Evolutionary conservation across 1,140 invertebrate species (phyloP).

Genomic region (Oryctes rhinoceros): DNA sequence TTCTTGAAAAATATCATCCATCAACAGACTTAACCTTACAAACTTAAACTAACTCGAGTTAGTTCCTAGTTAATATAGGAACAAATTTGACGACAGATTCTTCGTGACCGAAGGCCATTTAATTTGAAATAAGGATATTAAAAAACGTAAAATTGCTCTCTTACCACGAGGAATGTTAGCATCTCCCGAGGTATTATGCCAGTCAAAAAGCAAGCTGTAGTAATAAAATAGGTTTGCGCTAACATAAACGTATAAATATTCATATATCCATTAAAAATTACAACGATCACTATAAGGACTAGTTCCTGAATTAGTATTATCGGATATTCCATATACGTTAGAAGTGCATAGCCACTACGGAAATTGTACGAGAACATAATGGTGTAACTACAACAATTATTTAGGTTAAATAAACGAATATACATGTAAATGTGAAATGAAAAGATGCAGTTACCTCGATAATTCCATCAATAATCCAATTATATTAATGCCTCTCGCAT

Average conservation of each 20-base stretch:
- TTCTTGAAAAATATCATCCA: too few species aligned
- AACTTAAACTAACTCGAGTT: too few species aligned
- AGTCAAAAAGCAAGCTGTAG: slow-evolving; percentile 63
- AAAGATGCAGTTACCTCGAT: slow-evolving; percentile 64
- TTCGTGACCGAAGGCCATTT: not conserved
- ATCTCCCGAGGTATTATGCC: slow-evolving; percentile 66
- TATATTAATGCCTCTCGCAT: slow-evolving; percentile 70
- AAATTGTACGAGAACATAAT: slow-evolving; percentile 77
- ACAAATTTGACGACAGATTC: not conserved
- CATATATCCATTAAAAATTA: slow-evolving; percentile 68
- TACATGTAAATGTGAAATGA: slow-evolving; percentile 48
- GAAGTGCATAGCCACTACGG: slow-evolving; percentile 71
- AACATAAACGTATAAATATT: slow-evolving; percentile 59
- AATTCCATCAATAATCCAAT: slow-evolving; percentile 72
- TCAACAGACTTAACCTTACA: too few species aligned
- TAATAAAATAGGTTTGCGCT: slow-evolving; percentile 63
- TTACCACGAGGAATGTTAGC: slow-evolving; percentile 70
- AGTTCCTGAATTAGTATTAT: slow-evolving; percentile 74
- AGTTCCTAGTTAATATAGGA: too few species aligned
- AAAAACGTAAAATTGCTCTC: slow-evolving; percentile 56
- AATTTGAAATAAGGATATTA: not conserved
- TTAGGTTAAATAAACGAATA: slow-evolving; percentile 42
- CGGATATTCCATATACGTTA: slow-evolving; percentile 78
- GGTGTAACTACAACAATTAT: slow-evolving; percentile 70
- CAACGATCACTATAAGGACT: slow-evolving; percentile 70